A percentile compares a stretch with the other conserved stretches of the same genome.
Evolutionary conservation across 2,113 vertebrate species (phyloP).

Genomic region (Cariama cristata): DNA sequence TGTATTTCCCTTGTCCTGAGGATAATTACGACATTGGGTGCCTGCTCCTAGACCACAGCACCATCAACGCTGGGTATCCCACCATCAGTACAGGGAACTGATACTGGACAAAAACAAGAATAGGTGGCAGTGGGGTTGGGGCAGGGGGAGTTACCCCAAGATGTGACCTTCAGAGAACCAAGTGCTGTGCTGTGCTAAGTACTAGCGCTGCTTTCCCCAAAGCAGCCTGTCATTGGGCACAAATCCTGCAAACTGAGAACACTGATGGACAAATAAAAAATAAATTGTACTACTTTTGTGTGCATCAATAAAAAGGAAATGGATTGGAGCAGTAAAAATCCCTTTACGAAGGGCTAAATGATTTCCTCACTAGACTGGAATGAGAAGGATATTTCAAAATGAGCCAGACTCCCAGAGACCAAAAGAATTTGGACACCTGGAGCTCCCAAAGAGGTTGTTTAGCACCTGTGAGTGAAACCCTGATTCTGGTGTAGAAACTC

Average conservation of each 20-base stretch:
- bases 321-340: neutral
- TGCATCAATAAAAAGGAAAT: neutral
- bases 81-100: neutral
- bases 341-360: neutral
- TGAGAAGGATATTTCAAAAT: neutral
- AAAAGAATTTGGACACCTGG: neutral
- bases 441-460: neutral
- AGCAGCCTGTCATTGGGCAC: neutral
- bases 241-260: neutral
- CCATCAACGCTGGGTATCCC: neutral
- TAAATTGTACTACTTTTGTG: neutral
- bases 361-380: neutral
- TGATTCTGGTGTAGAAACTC: neutral
- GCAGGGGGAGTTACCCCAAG: neutral
- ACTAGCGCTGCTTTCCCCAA: neutral
- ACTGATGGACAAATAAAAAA: neutral
- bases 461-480: neutral
- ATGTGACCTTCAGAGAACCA: neutral
- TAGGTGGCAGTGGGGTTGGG: no score
- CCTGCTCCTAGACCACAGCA: neutral
- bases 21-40: neutral
- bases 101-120: neutral
- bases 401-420: neutral
- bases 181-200: neutral
- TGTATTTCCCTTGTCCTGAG: neutral